Evolutionary conservation across 2,888 invertebrate genomes (phyloP).

Genomic region (Molorchus minor): DNA sequence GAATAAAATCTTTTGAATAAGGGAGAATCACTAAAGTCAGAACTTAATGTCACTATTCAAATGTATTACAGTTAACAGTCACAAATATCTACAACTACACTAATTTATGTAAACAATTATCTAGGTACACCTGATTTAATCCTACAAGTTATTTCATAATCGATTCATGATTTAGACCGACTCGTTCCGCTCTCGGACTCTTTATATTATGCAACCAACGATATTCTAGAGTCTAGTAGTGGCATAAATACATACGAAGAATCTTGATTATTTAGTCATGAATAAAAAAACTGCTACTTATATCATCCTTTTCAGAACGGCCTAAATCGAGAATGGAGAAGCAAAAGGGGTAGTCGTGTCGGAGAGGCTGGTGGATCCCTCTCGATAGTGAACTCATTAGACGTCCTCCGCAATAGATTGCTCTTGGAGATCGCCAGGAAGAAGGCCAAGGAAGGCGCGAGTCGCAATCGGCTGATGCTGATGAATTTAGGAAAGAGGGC

Average conservation of each 20-base stretch:
- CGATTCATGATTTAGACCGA: no score
- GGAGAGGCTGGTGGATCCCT: constrained; percentile 61
- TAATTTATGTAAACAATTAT: no score
- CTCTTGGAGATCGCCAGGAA: constrained; percentile 84
- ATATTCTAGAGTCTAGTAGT: neutral
- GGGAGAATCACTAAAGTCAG: no score
- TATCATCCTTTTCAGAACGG: constrained; percentile 34
- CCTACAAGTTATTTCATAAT: no score
- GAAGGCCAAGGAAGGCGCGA: constrained; percentile 79
- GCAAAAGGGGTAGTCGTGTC: constrained; percentile 43
- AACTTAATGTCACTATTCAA: no score
- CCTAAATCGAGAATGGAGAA: constrained; percentile 23
- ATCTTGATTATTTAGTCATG: neutral
- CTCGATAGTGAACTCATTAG: constrained; percentile 88
- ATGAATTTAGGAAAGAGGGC: constrained; percentile 80
- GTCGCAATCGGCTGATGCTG: constrained; percentile 77
- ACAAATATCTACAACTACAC: no score
- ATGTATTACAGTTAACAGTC: no score
- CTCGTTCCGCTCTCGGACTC: no score
- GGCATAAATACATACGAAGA: neutral
- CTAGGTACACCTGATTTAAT: no score
- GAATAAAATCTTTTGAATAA: no score
- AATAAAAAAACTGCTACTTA: no score
- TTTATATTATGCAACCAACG: no score
- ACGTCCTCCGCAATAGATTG: constrained; percentile 83